Evolutionary conservation across 2,113 vertebrate species (phyloP).

Genomic region (Sinocyclocheilus anshuiensis): DNA sequence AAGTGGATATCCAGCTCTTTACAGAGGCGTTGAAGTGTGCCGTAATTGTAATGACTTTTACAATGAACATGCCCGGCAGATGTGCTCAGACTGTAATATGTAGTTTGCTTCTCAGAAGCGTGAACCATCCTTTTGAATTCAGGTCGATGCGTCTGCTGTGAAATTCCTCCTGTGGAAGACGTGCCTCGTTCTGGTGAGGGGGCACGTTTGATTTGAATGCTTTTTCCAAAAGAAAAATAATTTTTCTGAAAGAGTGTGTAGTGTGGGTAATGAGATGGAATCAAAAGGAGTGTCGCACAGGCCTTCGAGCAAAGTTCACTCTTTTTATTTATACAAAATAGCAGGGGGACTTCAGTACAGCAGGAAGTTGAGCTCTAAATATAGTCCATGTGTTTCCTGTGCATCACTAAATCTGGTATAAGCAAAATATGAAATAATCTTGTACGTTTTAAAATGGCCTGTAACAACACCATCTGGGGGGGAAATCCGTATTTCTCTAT

Average conservation of each 20-base stretch:
- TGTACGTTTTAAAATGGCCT: no score
- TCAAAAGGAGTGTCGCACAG: not conserved
- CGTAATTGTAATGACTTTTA: slow-evolving; percentile 49
- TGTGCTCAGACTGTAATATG: slow-evolving; percentile 37
- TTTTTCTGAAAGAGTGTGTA: slow-evolving; percentile 8
- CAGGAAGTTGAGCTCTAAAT: slow-evolving; percentile 9
- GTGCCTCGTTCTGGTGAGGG: slow-evolving; percentile 2
- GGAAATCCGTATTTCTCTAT: no score
- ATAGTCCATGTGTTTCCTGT: not conserved
- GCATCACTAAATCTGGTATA: not conserved
- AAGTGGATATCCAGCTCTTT: slow-evolving; percentile 47
- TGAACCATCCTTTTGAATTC: slow-evolving; percentile 24
- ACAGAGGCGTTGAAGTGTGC: slow-evolving; percentile 40
- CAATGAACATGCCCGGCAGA: slow-evolving; percentile 42
- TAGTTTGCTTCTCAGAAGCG: slow-evolving; percentile 4
- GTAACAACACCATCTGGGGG: no score
- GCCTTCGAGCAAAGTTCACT: not conserved
- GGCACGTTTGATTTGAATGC: not conserved
- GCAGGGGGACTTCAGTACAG: not conserved
- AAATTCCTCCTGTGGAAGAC: slow-evolving; percentile 4
- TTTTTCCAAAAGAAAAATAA: slow-evolving; percentile 10
- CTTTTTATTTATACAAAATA: not conserved
- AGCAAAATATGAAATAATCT: not conserved
- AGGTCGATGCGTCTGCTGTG: slow-evolving; percentile 10
- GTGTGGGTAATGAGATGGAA: slow-evolving; percentile 28